Evolutionary conservation across 2,888 invertebrate genomes (phyloP), one percentile per base, ranked within the genome.

Genomic region (Mythimna pallens): DNA sequence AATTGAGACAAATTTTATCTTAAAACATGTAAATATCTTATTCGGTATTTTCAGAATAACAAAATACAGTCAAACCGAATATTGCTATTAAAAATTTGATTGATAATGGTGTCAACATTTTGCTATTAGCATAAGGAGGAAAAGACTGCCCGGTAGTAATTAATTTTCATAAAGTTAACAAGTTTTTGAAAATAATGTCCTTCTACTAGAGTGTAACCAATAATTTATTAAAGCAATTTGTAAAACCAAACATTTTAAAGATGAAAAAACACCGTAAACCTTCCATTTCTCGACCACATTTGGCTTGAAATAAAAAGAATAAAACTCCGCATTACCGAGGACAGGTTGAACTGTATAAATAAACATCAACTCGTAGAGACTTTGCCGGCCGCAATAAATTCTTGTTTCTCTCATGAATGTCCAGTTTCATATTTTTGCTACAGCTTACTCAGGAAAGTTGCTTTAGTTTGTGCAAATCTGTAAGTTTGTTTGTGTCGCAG

Each of bases 371-470:
- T 71, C 36, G 57, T 58, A 65, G 36, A 67, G 69, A 73, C 73
- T 86, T 76, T 63, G 61, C 59, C 59, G 62, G 63, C 67, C 65
- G 82, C 79, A 36, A 86, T 84, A 78, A 84, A 84, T 84, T 81
- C 84, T 86, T 63, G 74, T 84, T 84, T 69, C 76, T 76, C 73
- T 86, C 82, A 73, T 81, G 76, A 84, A 78, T 81, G 86, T 84
- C 82, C 82, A 70, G 78, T 63, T 78, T 84, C 82, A 81, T 81
- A 84, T 81, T 86, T 84, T 78, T 70, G 73, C 78, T 69, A 69
- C 82, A 75, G 74, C 76, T 81, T 81, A 75, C 83, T 68, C 58
- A 12, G 59, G 8, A 80, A 63, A 83, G 67, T 80, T 80, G 76
- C 61, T 69, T 81, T 67, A 83, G 76, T 81, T 81, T 80, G 57